Evolutionary conservation across 2,797 vertebrate genomes (phyloP), one percentile per base, ranked within the genome.

Genomic region (Morelia viridis): DNA sequence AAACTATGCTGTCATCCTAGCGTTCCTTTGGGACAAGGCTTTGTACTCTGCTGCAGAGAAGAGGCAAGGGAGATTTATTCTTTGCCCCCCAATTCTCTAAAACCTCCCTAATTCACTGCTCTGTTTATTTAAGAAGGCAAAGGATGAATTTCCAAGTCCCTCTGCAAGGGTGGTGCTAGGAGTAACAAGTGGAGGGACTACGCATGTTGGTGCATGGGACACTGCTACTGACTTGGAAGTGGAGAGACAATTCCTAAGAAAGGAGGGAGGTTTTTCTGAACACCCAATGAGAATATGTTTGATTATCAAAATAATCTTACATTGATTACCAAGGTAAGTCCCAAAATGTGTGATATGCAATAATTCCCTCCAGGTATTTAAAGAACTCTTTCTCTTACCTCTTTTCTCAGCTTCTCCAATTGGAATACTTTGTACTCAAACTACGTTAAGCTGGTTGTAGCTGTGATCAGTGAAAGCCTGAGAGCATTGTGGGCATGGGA

Each of bases 391-490:
- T 89, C 35, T 68, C 24, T 5, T 35, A 19, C 28, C 19, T 12
- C 7, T 11, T n/a, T 92, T 5, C 11, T 35, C 24, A 76, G 0
- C 1, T 83, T 87, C 92, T 94, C 89, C 17, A 0, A 0, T 71
- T n/a, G 71, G 68, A 94, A 57, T 41, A 46, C 41, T 86, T 0
- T 0, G 84, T 1, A 9, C 9, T 11, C 60, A 57, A 22, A 41
- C 3, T 86, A 5, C 26, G 31, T 0, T 0, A 4, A 19, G 0
- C 1, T 90, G 2, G 62, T 80, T 94, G 15, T 15, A 90, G n/a
- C 50, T 93, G 5, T 2, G 2, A 91, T 19, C 0, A 60, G 58
- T 62, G n/a, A 86, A 80, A 84, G 8, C 64, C 65, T 12, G 31
- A 22, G 57, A n/a, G 41, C n/a, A n/a, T 86, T 2, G 41, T 86